Evolutionary conservation across 2,888 invertebrate species (phyloP), one percentile per base, ranked within the genome.

Genomic region (Bembecia ichneumoniformis): DNA sequence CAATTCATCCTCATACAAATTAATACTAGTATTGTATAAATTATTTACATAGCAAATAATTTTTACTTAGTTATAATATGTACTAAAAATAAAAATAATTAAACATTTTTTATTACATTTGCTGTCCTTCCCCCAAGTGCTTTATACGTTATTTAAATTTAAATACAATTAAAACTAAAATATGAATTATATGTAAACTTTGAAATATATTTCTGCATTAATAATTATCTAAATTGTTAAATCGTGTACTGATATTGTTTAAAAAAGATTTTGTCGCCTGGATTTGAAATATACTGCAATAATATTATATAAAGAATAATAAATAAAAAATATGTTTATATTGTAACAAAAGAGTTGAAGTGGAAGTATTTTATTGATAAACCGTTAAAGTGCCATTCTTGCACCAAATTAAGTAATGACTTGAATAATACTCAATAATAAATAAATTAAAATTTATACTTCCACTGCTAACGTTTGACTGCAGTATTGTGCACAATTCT

Each of bases 51-150:
- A 87, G 87, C 73, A 71, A 82, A 83, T 86, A 84, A 84, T 86
- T 87, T 86, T 86, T 87, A 84, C 82, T 87, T 86, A 86, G 86
- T 87, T 87, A 84, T 79, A 82, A 74, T 75, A 28, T 76, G 77
- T 79, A 83, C 72, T 82, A 82, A 84, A 83, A 81, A 7, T 28
- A 28, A 77, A 81, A 40, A 81, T 82, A 81, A 80, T 75, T 75
- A 75, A 83, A 81, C 78, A 77, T 86, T 88, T 87, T 84, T 87
- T 82, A 88, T 88, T 88, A 82, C 83, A 88, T 88, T 88, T 87
- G 88, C 88, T 87, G 86, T 87, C 88, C 87, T 88, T 87, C 83
- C 87, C 87, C 87, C 80, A 88, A 88, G 87, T 88, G 88, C 88
- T 88, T 88, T 88, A 88, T 87, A 87, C 82, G 84, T 87, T 84